Evolutionary conservation across 2,113 vertebrate species (phyloP).

Genomic region (Rostratula benghalensis): DNA sequence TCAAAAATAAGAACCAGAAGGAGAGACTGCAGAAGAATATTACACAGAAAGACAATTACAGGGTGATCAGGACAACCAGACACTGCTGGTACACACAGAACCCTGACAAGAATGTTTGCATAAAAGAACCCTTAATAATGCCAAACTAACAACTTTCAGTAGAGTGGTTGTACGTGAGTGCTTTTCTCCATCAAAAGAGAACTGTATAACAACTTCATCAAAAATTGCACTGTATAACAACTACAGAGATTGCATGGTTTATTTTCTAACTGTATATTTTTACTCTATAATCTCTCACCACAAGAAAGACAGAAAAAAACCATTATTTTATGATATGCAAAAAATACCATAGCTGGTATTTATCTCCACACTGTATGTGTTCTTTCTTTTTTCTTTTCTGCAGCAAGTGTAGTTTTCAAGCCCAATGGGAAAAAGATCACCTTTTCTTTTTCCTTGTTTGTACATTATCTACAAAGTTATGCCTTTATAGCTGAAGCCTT

Average conservation of each 20-base stretch:
- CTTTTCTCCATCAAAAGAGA: neutral
- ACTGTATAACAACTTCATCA: neutral
- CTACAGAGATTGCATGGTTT: neutral
- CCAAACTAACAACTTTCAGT: neutral
- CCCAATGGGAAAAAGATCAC: neutral
- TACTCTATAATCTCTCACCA: neutral
- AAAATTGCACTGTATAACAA: neutral
- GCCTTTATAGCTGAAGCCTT: neutral
- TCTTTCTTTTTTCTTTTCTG: neutral
- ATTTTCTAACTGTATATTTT: neutral
- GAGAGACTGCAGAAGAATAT: neutral
- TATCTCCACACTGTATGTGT: neutral
- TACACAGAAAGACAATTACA: neutral
- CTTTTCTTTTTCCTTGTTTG: neutral
- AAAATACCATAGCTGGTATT: neutral
- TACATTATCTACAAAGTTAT: neutral
- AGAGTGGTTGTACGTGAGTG: rapidly evolving
- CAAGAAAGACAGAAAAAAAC: neutral
- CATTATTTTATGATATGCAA: neutral
- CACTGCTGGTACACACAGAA: neutral
- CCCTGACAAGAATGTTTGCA: neutral
- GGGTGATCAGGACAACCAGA: neutral
- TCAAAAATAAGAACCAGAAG: neutral
- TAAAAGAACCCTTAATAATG: neutral
- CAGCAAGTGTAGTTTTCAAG: neutral